Conservation (phyloP, 2,888 invertebrate genomes). For the Acrobasis repandana region DNA sequence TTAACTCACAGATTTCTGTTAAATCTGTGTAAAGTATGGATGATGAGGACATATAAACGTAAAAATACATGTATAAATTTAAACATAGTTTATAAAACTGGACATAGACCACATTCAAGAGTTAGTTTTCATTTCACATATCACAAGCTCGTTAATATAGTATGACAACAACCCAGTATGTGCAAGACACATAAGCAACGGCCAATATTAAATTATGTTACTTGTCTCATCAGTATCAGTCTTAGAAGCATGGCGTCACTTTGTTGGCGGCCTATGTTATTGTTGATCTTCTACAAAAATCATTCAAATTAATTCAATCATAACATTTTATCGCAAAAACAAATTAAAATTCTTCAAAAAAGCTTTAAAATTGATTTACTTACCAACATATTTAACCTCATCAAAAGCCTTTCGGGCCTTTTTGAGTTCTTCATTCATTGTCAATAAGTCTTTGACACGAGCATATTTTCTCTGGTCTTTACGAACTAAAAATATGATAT, state of each 20-base stretch:
- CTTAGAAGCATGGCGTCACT: constrained; percentile 70
- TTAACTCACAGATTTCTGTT: too few relatives aligned
- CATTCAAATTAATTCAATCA: constrained; percentile 32
- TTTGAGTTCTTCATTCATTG: constrained; percentile 99
- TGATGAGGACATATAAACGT: neutral
- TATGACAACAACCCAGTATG: constrained; percentile 27
- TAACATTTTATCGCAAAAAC: constrained; percentile 24
- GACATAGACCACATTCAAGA: constrained; percentile 7
- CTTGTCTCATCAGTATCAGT: constrained; percentile 82
- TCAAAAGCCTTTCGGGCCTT: constrained; percentile 99
- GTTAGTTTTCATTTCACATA: constrained; percentile 12
- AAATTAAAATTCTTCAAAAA: constrained; percentile 2
- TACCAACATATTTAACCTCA: constrained; percentile 98
- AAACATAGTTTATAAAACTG: neutral
- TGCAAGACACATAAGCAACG: constrained; percentile 68
- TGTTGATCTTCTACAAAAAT: constrained; percentile 80
- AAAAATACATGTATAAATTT: neutral
- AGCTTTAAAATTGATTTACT: constrained; percentile 44
- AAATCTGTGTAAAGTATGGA: neutral
- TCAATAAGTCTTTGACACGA: constrained; percentile 96
- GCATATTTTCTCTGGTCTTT: constrained; percentile 99
- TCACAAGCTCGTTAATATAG: constrained; percentile 1
- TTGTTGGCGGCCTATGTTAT: constrained; percentile 65
- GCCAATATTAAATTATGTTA: constrained; percentile 66
- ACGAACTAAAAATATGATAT: constrained; percentile 97